Evolutionary conservation across 2,888 invertebrate species (phyloP).

Genomic region (Thelaira solivaga): DNA sequence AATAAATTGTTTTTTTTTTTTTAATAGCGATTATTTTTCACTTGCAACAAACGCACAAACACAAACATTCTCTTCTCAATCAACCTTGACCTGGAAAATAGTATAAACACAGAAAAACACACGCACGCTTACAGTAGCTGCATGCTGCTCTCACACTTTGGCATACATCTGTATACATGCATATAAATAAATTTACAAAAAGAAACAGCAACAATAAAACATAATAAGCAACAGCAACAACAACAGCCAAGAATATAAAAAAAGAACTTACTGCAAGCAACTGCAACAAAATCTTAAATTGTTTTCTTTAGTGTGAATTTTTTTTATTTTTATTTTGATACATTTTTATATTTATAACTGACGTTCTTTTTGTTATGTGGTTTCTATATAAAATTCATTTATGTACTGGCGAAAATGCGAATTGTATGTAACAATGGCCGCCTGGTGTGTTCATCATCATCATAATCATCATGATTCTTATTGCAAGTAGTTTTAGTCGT

Average conservation of each 20-base stretch:
- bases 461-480: not conserved
- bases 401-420: not conserved
- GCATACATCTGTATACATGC: conserved; percentile 2
- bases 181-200: not conserved
- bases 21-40: conserved; percentile 1
- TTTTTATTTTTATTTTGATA: conserved; percentile 2
- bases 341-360: conserved; percentile 18
- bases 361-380: conserved; percentile 5
- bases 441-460: too few relatives aligned
- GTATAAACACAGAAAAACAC: not conserved
- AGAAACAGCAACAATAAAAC: conserved; percentile 3
- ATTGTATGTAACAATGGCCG: conserved; percentile 7
- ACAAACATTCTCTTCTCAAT: conserved; percentile 55
- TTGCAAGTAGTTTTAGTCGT: not conserved
- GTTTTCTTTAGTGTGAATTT: conserved; percentile 44
- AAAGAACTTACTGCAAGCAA: too few relatives aligned
- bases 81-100: conserved; percentile 76
- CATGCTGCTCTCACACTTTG: not conserved
- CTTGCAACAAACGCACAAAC: conserved; percentile 13
- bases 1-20: conserved; percentile 6
- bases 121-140: not conserved
- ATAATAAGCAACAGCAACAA: conserved; percentile 8
- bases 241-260: not conserved
- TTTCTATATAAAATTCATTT: not conserved
- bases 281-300: conserved; percentile 57